A percentile compares a stretch with the other conserved stretches of the same genome.
phyloP scores from a whole-genome alignment of 2,888 invertebrate genomes.

The Ditula angustiorana region DNA sequence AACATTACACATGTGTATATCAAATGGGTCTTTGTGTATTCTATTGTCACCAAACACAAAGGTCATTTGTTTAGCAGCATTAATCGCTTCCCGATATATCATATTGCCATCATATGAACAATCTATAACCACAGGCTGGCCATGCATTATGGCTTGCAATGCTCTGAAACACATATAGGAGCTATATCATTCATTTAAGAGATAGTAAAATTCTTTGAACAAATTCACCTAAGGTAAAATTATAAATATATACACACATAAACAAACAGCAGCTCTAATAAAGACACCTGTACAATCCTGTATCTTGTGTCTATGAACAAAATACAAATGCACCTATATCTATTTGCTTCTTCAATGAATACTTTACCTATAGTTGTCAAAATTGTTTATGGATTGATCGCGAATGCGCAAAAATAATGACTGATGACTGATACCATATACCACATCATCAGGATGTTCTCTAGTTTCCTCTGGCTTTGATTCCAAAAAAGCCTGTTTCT shows the following conservation, averaged over 20 bases:
- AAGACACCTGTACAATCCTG: background rate
- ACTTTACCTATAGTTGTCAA: slow-evolving; percentile 85
- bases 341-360: background rate
- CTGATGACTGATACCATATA: slow-evolving; percentile 86
- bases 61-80: slow-evolving; percentile 93
- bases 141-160: slow-evolving; percentile 87
- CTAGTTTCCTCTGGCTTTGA: slow-evolving; percentile 56
- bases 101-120: slow-evolving; percentile 92
- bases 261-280: too few species aligned
- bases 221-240: too few species aligned
- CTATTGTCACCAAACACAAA: slow-evolving; percentile 91
- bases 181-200: too few species aligned
- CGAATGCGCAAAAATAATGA: slow-evolving; percentile 88
- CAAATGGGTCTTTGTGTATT: slow-evolving; percentile 90
- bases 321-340: too few species aligned
- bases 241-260: too few species aligned
- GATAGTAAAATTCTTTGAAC: too few species aligned
- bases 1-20: slow-evolving; percentile 92
- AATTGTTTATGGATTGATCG: slow-evolving; percentile 86
- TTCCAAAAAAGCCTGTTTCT: slow-evolving; percentile 57
- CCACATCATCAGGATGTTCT: slow-evolving; percentile 75
- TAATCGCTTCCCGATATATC: slow-evolving; percentile 88
- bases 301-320: too few species aligned
- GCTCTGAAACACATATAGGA: slow-evolving; percentile 75
- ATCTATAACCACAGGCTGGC: slow-evolving; percentile 92